Evolutionary conservation across 2,113 vertebrate genomes (phyloP), one percentile per base, ranked within the genome.

Genomic region (Brienomyrus brachyistius): DNA sequence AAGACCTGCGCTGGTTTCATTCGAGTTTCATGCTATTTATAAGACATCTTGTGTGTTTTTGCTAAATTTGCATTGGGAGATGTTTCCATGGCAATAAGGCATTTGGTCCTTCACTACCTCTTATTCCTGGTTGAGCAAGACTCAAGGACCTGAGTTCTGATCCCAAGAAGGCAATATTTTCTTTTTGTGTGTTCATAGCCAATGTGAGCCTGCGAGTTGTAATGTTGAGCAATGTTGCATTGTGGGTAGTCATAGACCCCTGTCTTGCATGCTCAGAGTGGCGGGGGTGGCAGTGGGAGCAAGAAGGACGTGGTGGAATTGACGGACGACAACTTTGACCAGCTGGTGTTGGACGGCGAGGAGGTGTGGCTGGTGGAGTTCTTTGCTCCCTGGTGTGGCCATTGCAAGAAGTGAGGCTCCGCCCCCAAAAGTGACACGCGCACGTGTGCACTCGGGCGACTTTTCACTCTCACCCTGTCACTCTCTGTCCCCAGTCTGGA

Each of bases 381-480:
- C 84, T 99, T 98, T 43, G 98, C 98, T 45, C 98, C 98, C 0
- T 99, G 98, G 98, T 99, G 98, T 95, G 98, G 98, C 92, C 98
- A 99, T 94, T 99, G 98, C 95, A 99, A 99, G 93, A 99, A 96
- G 98, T 99, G 94, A 96, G 96, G 95, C n/a, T 88, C 15, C 35
- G 17, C 2, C 40, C 87, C 43, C 7, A 11, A 43, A 80, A 43
- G 31, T 0, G 4, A 17, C 5, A 19, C 1, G 0, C 13, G 35
- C 35, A 19, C 45, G 8, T 15, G 8, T 51, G 1, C 27, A 31
- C n/a, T 40, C 15, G 40, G 43, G 27, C 13, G 2, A 47, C n/a
- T 23, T 77, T 0, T 31, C 62, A 13, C 19, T 13, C 31, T 10
- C 11, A 43, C 10, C 2, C 62, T 84, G 8, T 43, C 0, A 88